Conservation (phyloP, 2,888 invertebrate genomes). For the Drosophila falleni region DNA sequence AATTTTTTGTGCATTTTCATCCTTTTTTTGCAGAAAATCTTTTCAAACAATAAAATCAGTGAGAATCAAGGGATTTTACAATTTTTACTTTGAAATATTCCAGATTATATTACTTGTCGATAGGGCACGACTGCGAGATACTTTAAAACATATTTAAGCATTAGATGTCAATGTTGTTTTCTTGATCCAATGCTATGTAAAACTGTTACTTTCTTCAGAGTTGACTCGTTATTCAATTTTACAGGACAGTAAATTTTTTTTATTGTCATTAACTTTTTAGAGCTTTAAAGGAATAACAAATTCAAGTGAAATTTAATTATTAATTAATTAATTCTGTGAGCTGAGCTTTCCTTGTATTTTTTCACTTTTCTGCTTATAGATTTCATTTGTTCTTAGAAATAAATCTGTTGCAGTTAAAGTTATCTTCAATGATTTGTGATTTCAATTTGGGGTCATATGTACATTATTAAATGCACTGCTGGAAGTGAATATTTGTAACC, state of each 20-base stretch:
- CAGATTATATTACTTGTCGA: not conserved
- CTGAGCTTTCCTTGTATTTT: not conserved
- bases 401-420: conserved; percentile 2
- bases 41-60: conserved; percentile 14
- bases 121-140: too few species aligned
- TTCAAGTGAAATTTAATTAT: too few species aligned
- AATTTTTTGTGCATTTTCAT: conserved; percentile 18
- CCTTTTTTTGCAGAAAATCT: conserved; percentile 24
- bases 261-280: too few species aligned
- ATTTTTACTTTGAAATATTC: not conserved
- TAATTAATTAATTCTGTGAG: too few species aligned
- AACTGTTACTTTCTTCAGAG: too few species aligned
- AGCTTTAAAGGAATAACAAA: too few species aligned
- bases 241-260: too few species aligned
- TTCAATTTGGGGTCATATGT: conserved; percentile 16
- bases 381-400: not conserved
- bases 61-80: conserved; percentile 8
- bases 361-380: not conserved
- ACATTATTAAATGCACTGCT: not conserved
- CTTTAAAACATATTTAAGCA: too few species aligned
- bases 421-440: not conserved
- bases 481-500: not conserved
- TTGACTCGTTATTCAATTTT: too few species aligned
- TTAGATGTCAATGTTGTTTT: not conserved
- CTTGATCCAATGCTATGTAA: too few species aligned